Base-by-base conservation (phyloP, 1,140 invertebrate species). In the Drosophila auraria region DNA sequence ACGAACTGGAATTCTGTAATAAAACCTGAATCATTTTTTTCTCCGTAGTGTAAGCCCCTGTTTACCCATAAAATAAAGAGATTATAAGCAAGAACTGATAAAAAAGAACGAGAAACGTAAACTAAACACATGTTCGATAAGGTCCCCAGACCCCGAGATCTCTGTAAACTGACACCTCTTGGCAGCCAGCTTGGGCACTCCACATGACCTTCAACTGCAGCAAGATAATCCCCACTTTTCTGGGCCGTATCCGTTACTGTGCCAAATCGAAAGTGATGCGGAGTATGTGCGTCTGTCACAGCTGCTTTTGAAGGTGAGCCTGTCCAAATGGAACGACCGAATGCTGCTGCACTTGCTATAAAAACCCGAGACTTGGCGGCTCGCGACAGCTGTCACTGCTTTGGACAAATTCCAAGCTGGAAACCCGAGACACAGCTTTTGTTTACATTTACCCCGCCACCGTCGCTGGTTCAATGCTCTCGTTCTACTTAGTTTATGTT, bases 201-300 rank as follows among this genome's bases (percentile, higher is more conserved):
- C 33, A 77, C 42, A 56, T 66, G 74, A 77, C 74, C 74, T 77
- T 77, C 73, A 57, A 54, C 71, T 60, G 64, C 45, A 59, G 27
- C 64, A 38, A 68, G 68, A 45, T 33, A 71, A 45, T 78, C 73
- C 49, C 8, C 20, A 25, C 56, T 4, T 25, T 60, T 68, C 38
- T 71, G 33, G 53, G 47, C 42, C 15, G 59, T 59, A 53, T 68
- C 44, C 17, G 62, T 66, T 82, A 66, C 69, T 86, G 78, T 82
- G 82, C 75, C 82, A 82, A 82, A 76, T 76, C 69, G 82, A 86
- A 86, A 86, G 82, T 86, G 82, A 78, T 73, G 73, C 78, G 33
- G 65, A 64, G 49, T 9, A 45, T 56, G 51, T 40, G 25, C 57
- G 53, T 71, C 33, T 61, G 69, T 50, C 14, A 20, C 65, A 64